Evolutionary conservation across 1,140 invertebrate species (phyloP).

Genomic region (Drosophila tsacasi): DNA sequence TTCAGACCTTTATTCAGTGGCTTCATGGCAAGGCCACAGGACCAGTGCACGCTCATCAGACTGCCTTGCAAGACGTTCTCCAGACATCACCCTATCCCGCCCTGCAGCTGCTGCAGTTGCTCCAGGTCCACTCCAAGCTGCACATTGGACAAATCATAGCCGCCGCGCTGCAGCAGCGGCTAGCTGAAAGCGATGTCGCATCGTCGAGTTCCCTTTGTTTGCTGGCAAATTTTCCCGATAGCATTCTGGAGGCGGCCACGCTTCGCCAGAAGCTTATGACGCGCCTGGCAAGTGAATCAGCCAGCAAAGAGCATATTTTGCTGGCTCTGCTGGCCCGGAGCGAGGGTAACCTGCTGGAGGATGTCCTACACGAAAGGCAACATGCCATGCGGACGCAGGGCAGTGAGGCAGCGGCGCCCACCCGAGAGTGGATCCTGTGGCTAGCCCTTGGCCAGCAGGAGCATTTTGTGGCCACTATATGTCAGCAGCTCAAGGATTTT

Average conservation of each 20-base stretch:
- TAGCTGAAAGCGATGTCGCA: constrained; percentile 38
- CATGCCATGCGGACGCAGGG: constrained; percentile 11
- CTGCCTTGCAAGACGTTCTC: constrained; percentile 31
- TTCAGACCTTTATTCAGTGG: constrained; percentile 52
- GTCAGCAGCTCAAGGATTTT: constrained; percentile 60
- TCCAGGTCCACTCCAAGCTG: constrained; percentile 47
- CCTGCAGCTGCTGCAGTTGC: constrained; percentile 48
- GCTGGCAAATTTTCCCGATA: constrained; percentile 63
- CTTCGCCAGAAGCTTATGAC: constrained; percentile 46
- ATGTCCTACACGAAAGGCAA: constrained; percentile 31
- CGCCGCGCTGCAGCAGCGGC: constrained; percentile 38
- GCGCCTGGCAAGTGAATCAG: constrained; percentile 23
- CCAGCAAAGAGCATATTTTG: constrained; percentile 39
- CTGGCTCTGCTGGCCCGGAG: constrained; percentile 55
- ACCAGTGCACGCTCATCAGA: constrained; percentile 21
- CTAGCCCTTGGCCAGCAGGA: constrained; percentile 38
- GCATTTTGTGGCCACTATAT: constrained; percentile 68
- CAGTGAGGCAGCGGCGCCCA: constrained; percentile 18
- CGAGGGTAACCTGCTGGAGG: constrained; percentile 39
- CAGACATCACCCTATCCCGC: constrained; percentile 52
- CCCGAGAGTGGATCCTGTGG: constrained; percentile 58
- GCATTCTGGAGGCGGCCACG: constrained; percentile 41
- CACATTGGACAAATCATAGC: constrained; percentile 56
- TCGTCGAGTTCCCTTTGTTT: constrained; percentile 57
- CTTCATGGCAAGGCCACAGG: constrained; percentile 27